Percentiles rank a stretch among this genome's conserved stretches.
Evolutionary conservation across 1,140 invertebrate genomes (phyloP).

Genomic region (Bacillus rossius): DNA sequence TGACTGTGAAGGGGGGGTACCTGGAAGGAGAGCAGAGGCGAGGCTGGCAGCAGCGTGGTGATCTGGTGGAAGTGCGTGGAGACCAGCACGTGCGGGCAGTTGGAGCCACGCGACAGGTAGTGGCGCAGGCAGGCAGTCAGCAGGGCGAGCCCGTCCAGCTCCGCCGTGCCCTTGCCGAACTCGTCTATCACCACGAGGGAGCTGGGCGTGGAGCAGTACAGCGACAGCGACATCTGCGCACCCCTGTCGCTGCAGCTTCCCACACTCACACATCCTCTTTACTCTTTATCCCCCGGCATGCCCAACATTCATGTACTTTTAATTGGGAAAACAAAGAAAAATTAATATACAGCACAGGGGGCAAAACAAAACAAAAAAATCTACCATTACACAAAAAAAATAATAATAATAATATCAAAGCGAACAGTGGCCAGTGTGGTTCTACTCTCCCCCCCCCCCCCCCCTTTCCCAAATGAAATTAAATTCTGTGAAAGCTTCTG

Average conservation of each 20-base stretch:
- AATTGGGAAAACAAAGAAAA: not conserved
- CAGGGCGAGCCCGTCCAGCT: slow-evolving; percentile 65
- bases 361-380: too few species aligned
- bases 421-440: too few species aligned
- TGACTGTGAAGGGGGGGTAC: too few species aligned
- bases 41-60: slow-evolving; percentile 46
- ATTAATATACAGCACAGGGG: not conserved
- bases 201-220: slow-evolving; percentile 54
- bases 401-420: too few species aligned
- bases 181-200: slow-evolving; percentile 85
- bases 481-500: too few species aligned
- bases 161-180: slow-evolving; percentile 84
- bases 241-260: too few species aligned
- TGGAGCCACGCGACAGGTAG: slow-evolving; percentile 48
- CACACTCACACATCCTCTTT: too few species aligned
- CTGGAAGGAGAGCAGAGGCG: slow-evolving; percentile 44
- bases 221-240: slow-evolving; percentile 61
- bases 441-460: too few species aligned
- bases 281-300: too few species aligned
- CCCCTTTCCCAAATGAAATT: too few species aligned
- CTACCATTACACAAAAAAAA: too few species aligned
- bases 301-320: too few species aligned
- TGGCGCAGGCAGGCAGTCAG: slow-evolving; percentile 58
- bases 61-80: slow-evolving; percentile 72
- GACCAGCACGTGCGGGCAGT: slow-evolving; percentile 68